A percentile compares a stretch with the other conserved stretches of the same genome.
Conservation (phyloP, 2,113 vertebrate genomes). For the Apaloderma vittatum region DNA sequence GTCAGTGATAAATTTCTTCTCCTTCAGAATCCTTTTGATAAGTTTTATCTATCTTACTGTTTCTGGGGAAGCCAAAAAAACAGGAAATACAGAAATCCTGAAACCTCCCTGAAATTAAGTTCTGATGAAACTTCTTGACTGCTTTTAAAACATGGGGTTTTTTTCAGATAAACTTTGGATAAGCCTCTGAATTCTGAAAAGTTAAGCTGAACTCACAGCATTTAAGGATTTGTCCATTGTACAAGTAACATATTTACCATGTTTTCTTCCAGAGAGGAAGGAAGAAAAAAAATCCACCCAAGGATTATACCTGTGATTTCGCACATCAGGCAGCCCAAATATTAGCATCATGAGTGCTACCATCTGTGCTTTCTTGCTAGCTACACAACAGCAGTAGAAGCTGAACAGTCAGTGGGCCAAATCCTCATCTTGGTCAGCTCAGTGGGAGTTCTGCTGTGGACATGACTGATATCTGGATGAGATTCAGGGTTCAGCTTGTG, state of each 20-base stretch:
- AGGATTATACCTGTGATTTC: not conserved
- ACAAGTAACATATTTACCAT: not conserved
- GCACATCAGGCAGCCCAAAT: not conserved
- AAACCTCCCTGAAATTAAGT: not conserved
- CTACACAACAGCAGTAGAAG: not conserved
- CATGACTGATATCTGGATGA: not conserved
- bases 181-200: not conserved
- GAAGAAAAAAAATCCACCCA: not conserved
- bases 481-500: not conserved
- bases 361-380: not conserved
- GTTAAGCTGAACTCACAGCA: not conserved
- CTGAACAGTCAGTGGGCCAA: not conserved
- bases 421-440: not conserved
- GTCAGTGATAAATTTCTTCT: not conserved
- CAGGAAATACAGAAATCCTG: not conserved
- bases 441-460: not conserved
- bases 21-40: not conserved
- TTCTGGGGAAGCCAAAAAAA: not conserved
- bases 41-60: not conserved
- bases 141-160: fast-evolving
- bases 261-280: not conserved
- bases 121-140: not conserved
- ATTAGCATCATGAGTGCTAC: not conserved
- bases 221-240: not conserved
- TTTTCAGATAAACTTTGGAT: not conserved